phyloP scores from a whole-genome alignment of 2,888 invertebrate genomes.

The Drosophila anceps region DNA sequence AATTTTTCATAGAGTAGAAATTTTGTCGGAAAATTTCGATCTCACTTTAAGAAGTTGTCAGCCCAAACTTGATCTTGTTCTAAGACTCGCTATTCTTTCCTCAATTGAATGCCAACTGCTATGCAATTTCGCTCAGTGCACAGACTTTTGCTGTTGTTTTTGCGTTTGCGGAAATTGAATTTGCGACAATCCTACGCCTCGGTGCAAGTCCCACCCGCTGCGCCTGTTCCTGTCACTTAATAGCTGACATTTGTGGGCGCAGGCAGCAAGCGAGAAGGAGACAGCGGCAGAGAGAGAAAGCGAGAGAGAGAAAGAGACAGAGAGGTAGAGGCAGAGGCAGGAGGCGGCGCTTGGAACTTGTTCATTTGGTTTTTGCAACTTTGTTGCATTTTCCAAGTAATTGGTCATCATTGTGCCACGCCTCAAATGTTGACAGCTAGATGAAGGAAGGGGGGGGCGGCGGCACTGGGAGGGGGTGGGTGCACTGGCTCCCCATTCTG shows the following conservation, averaged over 20 bases:
- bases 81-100: neutral
- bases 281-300: neutral
- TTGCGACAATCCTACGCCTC: slow-evolving; percentile 51
- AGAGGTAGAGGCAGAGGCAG: neutral
- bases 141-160: slow-evolving; percentile 27
- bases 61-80: neutral
- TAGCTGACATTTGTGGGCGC: slow-evolving; percentile 53
- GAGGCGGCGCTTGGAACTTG: slow-evolving; percentile 24
- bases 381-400: slow-evolving; percentile 79
- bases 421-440: slow-evolving; percentile 56
- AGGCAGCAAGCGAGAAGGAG: neutral
- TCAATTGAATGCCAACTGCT: neutral
- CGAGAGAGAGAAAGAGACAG: neutral
- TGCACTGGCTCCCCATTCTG: neutral
- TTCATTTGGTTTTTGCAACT: slow-evolving; percentile 62
- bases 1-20: too few relatives aligned
- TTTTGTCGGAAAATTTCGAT: too few relatives aligned
- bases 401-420: slow-evolving; percentile 69
- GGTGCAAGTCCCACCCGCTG: neutral
- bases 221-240: slow-evolving; percentile 37
- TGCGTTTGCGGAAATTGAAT: slow-evolving; percentile 70
- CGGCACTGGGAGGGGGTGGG: too few relatives aligned
- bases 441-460: neutral
- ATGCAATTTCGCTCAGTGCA: slow-evolving; percentile 7
- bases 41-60: neutral